Conservation (phyloP, 2,888 invertebrate genomes). For the Tetragonisca angustula region DNA sequence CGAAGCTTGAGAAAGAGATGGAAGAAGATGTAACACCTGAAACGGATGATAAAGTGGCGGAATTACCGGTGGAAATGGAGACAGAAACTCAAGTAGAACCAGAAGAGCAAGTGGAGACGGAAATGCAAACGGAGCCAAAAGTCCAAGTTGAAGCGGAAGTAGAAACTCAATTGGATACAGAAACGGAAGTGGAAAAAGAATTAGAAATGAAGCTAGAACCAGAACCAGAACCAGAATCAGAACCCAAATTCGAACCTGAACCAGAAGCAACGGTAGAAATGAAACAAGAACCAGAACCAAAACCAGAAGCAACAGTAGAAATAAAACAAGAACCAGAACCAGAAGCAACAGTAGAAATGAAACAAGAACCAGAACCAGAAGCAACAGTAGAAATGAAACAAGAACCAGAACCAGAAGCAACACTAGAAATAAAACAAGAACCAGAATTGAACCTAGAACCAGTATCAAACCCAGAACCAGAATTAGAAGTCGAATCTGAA, state of each 20-base stretch:
- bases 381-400: fast-evolving
- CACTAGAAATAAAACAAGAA: too few relatives aligned
- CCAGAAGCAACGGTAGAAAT: not conserved
- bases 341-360: not conserved
- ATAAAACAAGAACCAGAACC: not conserved
- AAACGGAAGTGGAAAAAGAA: not conserved
- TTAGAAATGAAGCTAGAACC: not conserved
- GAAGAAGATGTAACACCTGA: not conserved
- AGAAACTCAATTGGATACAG: slow-evolving; percentile 1
- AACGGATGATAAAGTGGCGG: slow-evolving; percentile 1
- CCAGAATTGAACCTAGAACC: not conserved
- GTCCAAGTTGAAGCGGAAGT: not conserved
- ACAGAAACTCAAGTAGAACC: slow-evolving; percentile 41
- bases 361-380: not conserved
- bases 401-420: not conserved
- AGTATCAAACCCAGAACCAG: not conserved
- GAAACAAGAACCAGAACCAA: not conserved
- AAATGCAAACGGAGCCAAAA: slow-evolving; percentile 15
- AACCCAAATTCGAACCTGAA: not conserved
- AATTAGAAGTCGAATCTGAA: not conserved
- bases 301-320: too few relatives aligned
- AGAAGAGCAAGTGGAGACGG: slow-evolving; percentile 2
- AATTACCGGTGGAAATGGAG: not conserved
- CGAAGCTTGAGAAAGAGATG: too few relatives aligned
- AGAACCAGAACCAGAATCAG: not conserved